Percentiles rank a stretch among this genome's conserved stretches.
phyloP scores from a whole-genome alignment of 2,797 vertebrate genomes.

The Acanthis flammea region DNA sequence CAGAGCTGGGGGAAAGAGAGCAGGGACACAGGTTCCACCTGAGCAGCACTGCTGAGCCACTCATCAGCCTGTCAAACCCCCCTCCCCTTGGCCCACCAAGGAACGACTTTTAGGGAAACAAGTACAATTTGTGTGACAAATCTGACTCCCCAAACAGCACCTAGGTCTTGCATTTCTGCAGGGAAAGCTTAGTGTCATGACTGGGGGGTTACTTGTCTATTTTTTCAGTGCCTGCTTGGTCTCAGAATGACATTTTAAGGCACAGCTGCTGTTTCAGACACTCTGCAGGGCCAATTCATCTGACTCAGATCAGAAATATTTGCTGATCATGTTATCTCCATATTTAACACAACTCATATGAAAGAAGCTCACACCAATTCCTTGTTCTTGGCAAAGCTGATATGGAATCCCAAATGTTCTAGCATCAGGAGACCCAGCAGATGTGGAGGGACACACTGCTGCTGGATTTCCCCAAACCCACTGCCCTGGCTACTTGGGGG shows the following conservation, averaged over 20 bases:
- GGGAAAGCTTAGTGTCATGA: not conserved
- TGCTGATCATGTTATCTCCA: not conserved
- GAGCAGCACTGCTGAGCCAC: not conserved
- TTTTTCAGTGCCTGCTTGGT: not conserved
- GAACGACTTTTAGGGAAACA: not conserved
- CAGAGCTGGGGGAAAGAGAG: rapidly evolving
- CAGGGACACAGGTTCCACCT: not conserved
- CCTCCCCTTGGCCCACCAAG: not conserved
- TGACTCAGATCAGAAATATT: not conserved
- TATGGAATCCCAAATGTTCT: not conserved
- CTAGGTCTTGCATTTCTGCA: not conserved
- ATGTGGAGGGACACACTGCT: not conserved
- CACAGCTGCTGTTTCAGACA: not conserved
- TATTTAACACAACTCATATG: not conserved
- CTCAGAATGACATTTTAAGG: not conserved
- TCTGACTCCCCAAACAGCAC: not conserved
- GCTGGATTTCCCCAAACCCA: not conserved
- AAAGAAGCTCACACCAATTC: not conserved
- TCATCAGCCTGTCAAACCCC: not conserved
- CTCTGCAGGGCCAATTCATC: not conserved
- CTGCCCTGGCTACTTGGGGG: rapidly evolving
- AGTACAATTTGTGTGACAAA: not conserved
- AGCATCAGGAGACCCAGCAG: not conserved
- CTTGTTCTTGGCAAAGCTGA: not conserved
- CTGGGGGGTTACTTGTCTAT: not conserved